Evolutionary conservation across 1,140 invertebrate genomes (phyloP), one percentile per base, ranked within the genome.

Genomic region (Chrysoperla carnea): DNA sequence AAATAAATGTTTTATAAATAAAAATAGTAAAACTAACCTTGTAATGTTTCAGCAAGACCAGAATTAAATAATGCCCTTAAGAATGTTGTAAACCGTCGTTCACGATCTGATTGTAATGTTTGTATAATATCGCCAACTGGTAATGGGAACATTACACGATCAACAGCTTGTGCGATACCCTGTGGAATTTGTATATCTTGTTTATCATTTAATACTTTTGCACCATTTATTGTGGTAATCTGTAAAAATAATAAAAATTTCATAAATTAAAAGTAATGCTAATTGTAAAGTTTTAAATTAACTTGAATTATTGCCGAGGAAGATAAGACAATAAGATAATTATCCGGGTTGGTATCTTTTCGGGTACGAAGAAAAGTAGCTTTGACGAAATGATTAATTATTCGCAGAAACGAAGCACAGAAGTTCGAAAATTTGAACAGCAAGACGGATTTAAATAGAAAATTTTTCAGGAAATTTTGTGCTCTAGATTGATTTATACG

Each of bases 141-240:
- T 44, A 86, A 63, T 4, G 85, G 84, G 61, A 88, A 87, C 75
- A 91, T 83, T 0, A 90, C 85, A 45, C 84, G 68, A 58, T 89
- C 84, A 1, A 92, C 72, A 0, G 84, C 77, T 55, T 91, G 86
- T 0, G 87, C 83, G 36, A 90, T 73, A 23, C 86, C 82, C 73
- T 89, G 70, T 29, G 84, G 77, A 52, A 88, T 78, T 51, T 78
- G 69, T 46, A 86, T 81, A 55, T 89, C 82, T 50, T 80, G 75
- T 55, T 84, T 83, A 43, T 84, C 83, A 6, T 80, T 70, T 15
- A 78, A 59, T 4, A 91, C 69, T 55, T 76, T 70, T 9, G 83
- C 84, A 6, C 84, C 84, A 52, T 88, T 87, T 51, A 90, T 81
- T 11, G 85, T 84, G 6, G 81, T 79, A 12, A 86, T 70, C 69